phyloP scores from a whole-genome alignment of 37 sponge, comb jelly and placozoan genomes.

The Haliclona indistincta region DNA sequence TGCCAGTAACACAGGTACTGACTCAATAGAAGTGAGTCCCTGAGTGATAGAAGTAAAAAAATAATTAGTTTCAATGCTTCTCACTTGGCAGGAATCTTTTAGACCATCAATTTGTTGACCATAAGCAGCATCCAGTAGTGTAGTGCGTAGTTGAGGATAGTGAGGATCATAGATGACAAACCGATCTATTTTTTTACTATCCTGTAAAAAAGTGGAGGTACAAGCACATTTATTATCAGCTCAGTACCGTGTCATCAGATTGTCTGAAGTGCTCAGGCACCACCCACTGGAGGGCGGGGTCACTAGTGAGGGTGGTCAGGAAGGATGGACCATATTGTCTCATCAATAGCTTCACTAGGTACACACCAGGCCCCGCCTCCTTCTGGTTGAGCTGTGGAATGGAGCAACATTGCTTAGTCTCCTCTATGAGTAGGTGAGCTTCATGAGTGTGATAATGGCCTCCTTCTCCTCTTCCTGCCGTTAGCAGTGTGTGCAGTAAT shows the following conservation, averaged over 20 bases:
- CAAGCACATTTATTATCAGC: too few species aligned
- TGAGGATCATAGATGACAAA: conserved; percentile 58
- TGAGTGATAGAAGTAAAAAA: too few species aligned
- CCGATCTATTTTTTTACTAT: too few species aligned
- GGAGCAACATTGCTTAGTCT: not conserved
- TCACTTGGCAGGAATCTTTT: too few species aligned
- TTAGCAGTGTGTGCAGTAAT: conserved; percentile 6
- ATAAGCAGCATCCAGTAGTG: conserved; percentile 37
- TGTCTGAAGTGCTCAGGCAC: conserved; percentile 31
- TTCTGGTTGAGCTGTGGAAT: not conserved
- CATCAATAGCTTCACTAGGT: conserved; percentile 59
- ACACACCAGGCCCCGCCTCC: conserved; percentile 35
- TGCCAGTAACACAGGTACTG: too few species aligned
- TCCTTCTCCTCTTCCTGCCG: not conserved
- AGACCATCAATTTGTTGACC: too few species aligned
- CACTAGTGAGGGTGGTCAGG: conserved; percentile 21
- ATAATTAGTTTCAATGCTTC: too few species aligned
- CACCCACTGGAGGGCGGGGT: conserved; percentile 36
- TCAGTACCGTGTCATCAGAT: too few species aligned
- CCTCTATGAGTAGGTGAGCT: not conserved
- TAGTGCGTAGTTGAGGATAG: conserved; percentile 35
- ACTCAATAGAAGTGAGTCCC: too few species aligned
- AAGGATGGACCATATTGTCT: conserved; percentile 53
- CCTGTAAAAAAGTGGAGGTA: too few species aligned
- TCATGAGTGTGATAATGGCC: not conserved